Conservation (phyloP, 2,113 vertebrate genomes). For the Abramis brama region DNA sequence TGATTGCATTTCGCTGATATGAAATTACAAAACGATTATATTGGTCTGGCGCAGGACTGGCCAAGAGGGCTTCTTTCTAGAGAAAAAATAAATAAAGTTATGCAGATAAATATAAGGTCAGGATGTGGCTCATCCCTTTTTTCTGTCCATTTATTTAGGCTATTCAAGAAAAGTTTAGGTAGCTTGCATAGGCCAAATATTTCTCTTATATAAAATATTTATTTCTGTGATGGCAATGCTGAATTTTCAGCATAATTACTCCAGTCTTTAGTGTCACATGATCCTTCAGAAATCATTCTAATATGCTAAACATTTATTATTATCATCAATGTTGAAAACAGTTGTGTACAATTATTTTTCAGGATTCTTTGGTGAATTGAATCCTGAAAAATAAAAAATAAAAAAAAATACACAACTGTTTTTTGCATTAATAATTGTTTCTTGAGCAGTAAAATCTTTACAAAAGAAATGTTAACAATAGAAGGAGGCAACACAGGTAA, state of each 20-base stretch:
- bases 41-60: conserved; percentile 43
- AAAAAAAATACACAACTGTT: too few relatives aligned
- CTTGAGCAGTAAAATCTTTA: too few relatives aligned
- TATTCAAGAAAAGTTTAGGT: not conserved
- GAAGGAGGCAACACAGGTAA: too few relatives aligned
- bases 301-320: not conserved
- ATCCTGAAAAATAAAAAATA: too few relatives aligned
- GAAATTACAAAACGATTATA: conserved; percentile 45
- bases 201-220: too few relatives aligned
- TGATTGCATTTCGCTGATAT: conserved; percentile 54
- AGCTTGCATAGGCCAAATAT: not conserved
- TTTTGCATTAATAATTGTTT: too few relatives aligned
- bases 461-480: too few relatives aligned
- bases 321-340: not conserved
- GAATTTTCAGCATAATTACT: not conserved
- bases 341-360: not conserved
- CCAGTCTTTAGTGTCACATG: not conserved
- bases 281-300: not conserved
- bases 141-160: not conserved
- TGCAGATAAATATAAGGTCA: not conserved
- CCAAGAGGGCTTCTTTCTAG: conserved; percentile 43
- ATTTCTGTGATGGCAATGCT: not conserved
- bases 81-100: conserved; percentile 3
- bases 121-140: not conserved
- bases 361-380: too few relatives aligned